phyloP scores from a whole-genome alignment of 2,888 invertebrate species.

The Orthosia cruda region DNA sequence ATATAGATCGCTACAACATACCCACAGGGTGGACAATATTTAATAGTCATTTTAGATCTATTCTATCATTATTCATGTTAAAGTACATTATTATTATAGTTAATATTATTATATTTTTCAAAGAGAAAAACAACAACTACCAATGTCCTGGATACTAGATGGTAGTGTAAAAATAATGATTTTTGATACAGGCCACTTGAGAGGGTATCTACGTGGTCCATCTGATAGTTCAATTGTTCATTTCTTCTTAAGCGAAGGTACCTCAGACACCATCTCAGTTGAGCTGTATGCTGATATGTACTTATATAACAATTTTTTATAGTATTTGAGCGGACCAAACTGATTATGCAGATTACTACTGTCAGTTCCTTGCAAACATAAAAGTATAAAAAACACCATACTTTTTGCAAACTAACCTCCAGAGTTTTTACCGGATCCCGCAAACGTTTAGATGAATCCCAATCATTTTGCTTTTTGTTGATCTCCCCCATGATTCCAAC shows the following conservation, averaged over 20 bases:
- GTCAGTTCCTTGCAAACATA: background rate
- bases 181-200: too few relatives aligned
- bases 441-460: conserved; percentile 85
- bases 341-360: background rate
- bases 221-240: background rate
- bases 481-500: conserved; percentile 82
- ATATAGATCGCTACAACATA: too few relatives aligned
- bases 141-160: background rate
- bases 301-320: background rate
- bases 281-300: too few relatives aligned
- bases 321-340: background rate
- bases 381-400: background rate
- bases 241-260: background rate
- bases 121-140: background rate
- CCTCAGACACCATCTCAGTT: background rate
- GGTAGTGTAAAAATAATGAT: too few relatives aligned
- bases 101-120: too few relatives aligned
- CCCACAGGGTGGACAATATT: too few relatives aligned
- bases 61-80: too few relatives aligned
- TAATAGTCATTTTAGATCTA: too few relatives aligned
- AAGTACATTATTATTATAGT: too few relatives aligned
- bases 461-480: conserved; percentile 83
- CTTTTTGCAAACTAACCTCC: conserved; percentile 82
- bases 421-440: conserved; percentile 87
- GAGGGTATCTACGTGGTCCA: background rate